Evolutionary conservation across 2,797 vertebrate species (phyloP).

Genomic region (Danio tinwini): DNA sequence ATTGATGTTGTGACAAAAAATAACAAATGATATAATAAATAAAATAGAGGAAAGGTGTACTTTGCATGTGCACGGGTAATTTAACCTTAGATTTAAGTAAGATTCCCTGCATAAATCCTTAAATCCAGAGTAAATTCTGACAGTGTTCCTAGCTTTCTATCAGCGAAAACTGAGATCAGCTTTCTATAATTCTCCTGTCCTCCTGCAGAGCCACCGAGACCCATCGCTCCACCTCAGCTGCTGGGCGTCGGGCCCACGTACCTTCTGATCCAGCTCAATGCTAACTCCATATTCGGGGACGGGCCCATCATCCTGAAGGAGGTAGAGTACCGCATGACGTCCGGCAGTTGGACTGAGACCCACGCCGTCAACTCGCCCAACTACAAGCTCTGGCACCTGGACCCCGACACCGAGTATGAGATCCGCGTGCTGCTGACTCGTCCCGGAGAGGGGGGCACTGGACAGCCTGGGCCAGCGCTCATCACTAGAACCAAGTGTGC

Average conservation of each 20-base stretch:
- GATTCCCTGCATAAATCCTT: no score
- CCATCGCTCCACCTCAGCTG: conserved; percentile 95
- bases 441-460: conserved; percentile 94
- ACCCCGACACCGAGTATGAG: conserved; percentile 97
- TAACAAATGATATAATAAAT: no score
- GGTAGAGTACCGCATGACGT: conserved; percentile 96
- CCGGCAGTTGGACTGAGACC: conserved; percentile 95
- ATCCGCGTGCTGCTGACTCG: conserved; percentile 93
- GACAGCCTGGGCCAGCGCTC: conserved; percentile 90
- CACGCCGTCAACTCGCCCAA: conserved; percentile 96
- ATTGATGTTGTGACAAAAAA: no score
- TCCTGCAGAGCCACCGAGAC: conserved; percentile 90
- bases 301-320: conserved; percentile 97
- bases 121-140: no score
- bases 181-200: no score
- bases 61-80: no score
- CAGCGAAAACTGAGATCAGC: no score
- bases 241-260: conserved; percentile 95
- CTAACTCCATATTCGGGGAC: conserved; percentile 97
- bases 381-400: conserved; percentile 97
- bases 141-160: no score
- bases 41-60: no score
- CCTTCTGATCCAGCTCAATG: conserved; percentile 95
- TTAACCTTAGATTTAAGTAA: no score
- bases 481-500: conserved; percentile 98